Evolutionary conservation across 1,140 invertebrate species (phyloP), one percentile per base, ranked within the genome.

Genomic region (Lasioglossum baleicum): DNA sequence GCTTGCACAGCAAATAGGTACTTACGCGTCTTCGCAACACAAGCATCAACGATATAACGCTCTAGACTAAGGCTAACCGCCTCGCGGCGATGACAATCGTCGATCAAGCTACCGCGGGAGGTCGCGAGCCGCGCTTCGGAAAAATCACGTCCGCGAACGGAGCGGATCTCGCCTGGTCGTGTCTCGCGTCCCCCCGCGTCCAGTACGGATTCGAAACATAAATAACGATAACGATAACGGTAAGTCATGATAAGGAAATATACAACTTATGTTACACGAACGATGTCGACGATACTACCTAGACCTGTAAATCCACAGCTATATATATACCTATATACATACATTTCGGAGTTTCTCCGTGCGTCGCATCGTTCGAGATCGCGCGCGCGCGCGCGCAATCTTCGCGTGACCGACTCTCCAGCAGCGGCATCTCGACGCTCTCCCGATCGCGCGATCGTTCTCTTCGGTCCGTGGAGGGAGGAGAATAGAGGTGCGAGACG

Each of bases 231-330:
- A 92, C 90, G 90, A 88, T 90, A 92, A 92, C 90, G 90, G 87
- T 90, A 88, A 80, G 80, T 84, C 73, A 84, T 86, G 86, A 88
- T 89, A 91, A 84, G 88, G 61, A 92, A 92, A 92, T 92, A 89
- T 92, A 93, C 91, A 92, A 84, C 88, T 90, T 92, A 92, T 92
- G 71, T 87, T 93, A 92, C 91, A 92, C 81, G 85, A 89, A 88
- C 85, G 76, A 77, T 79, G 89, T 80, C 75, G 79, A 80, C 73
- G 70, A 13, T 83, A 58, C n/a, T 83, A 86, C 76, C 83, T 76
- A 81, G 67, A 63, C 65, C 79, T 58, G 80, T 65, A 61, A 72
- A 64, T 68, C 56, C 51, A 69, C 79, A 74, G 44, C 42, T 79
- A 64, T 72, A 67, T 79, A 56, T 84, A 82, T 85, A 82, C 40